These are phyloP conservation scores for Norana najaformis DNA, from an alignment of 2,888 invertebrate species.

Conservation along the genomic window DNA sequence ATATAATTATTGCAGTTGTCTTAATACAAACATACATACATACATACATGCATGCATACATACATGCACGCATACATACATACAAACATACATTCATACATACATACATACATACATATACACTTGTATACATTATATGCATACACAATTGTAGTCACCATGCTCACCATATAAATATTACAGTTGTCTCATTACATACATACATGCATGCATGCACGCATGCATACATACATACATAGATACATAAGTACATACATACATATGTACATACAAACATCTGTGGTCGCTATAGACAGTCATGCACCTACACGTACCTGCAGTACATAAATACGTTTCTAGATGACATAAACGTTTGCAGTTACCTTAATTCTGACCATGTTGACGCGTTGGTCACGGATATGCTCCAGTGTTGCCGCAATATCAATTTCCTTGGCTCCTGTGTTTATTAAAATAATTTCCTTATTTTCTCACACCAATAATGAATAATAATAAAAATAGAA, in stretches of 20 bases:
- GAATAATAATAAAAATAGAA: not conserved
- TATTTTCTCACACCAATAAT: not conserved
- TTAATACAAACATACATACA: not conserved
- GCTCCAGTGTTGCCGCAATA: constrained; percentile 96
- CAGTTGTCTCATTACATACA: not conserved
- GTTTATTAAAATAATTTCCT: constrained; percentile 9
- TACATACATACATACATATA: not conserved
- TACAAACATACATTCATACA: not conserved
- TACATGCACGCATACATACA: not conserved
- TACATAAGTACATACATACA: not conserved
- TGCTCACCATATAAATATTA: too few species aligned
- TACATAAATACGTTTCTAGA: not conserved
- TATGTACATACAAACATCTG: too few species aligned
- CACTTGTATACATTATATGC: too few species aligned
- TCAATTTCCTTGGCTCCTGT: constrained; percentile 93
- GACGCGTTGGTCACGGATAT: constrained; percentile 92
- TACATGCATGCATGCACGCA: not conserved
- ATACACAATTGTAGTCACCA: not conserved
- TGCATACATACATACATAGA: not conserved
- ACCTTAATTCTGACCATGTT: constrained; percentile 83
- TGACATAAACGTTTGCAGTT: not conserved
- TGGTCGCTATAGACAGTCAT: not conserved
- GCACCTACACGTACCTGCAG: not conserved
- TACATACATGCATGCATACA: not conserved
- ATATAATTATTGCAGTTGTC: too few species aligned